These are phyloP conservation scores for Coracopsis vasa DNA, from an alignment of 2,113 vertebrate genomes.

Conservation along the genomic window DNA sequence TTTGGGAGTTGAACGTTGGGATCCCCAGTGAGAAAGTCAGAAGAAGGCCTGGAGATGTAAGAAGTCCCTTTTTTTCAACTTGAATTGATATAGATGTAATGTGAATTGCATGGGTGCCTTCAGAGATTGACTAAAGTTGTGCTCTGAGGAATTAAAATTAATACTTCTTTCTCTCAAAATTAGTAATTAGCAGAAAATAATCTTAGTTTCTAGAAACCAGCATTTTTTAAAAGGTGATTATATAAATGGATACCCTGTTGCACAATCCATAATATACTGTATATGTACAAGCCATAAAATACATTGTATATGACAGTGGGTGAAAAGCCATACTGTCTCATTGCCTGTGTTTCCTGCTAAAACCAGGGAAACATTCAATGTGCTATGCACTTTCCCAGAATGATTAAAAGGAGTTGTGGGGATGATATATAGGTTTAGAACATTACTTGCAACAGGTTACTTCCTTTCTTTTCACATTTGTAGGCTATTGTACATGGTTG, in stretches of 20 bases:
- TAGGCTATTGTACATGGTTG: neutral
- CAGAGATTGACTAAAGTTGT: neutral
- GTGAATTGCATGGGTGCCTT: neutral
- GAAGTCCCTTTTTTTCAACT: neutral
- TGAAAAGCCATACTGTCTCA: neutral
- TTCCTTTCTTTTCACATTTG: neutral
- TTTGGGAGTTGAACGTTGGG: neutral
- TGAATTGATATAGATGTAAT: neutral
- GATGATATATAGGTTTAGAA: neutral
- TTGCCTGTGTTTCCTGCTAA: neutral
- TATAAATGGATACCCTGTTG: neutral
- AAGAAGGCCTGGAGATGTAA: neutral
- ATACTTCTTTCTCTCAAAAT: neutral
- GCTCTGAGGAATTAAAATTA: neutral
- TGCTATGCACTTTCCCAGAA: neutral
- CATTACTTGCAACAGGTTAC: neutral
- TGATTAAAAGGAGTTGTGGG: neutral
- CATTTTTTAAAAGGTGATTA: neutral
- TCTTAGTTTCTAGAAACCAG: neutral
- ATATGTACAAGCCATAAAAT: neutral
- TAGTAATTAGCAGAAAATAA: neutral
- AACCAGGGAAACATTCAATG: neutral
- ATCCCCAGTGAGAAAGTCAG: neutral
- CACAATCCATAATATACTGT: neutral
- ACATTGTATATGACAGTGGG: neutral